Conservation (phyloP, 2,888 invertebrate genomes). For the Plagiodera versicolora region DNA sequence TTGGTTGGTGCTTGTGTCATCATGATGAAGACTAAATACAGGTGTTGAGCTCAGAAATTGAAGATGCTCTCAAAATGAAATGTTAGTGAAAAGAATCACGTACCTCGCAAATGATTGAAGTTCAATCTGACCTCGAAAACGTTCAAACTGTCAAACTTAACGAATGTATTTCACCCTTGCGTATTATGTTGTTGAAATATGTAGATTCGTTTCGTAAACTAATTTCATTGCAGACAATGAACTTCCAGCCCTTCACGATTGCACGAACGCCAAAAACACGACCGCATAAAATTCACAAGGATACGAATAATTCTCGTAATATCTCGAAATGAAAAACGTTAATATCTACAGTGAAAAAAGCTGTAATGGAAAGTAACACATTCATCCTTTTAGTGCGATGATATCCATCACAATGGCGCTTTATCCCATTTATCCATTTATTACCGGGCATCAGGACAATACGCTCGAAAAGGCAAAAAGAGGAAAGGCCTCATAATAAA, state of each 20-base stretch:
- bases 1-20: too few species aligned
- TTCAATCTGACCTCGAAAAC: too few species aligned
- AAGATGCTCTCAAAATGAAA: too few species aligned
- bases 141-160: too few species aligned
- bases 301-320: conserved; percentile 8
- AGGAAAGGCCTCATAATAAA: conserved; percentile 22
- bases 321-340: conserved; percentile 3
- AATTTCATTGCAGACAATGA: too few species aligned
- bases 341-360: conserved; percentile 4
- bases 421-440: conserved; percentile 9
- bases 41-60: too few species aligned
- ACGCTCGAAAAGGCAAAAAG: conserved; percentile 19
- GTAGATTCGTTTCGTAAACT: not conserved
- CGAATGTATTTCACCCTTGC: too few species aligned
- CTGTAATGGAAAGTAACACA: conserved; percentile 9
- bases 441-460: conserved; percentile 12
- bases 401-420: conserved; percentile 9
- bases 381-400: conserved; percentile 6
- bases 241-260: not conserved
- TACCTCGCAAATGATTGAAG: too few species aligned
- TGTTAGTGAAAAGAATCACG: too few species aligned
- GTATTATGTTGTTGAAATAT: too few species aligned
- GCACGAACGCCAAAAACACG: conserved; percentile 2
- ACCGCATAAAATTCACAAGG: conserved; percentile 5
- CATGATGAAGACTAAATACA: too few species aligned